Evolutionary conservation across 2,113 vertebrate genomes (phyloP).

Genomic region (Dryoscopus gambensis): DNA sequence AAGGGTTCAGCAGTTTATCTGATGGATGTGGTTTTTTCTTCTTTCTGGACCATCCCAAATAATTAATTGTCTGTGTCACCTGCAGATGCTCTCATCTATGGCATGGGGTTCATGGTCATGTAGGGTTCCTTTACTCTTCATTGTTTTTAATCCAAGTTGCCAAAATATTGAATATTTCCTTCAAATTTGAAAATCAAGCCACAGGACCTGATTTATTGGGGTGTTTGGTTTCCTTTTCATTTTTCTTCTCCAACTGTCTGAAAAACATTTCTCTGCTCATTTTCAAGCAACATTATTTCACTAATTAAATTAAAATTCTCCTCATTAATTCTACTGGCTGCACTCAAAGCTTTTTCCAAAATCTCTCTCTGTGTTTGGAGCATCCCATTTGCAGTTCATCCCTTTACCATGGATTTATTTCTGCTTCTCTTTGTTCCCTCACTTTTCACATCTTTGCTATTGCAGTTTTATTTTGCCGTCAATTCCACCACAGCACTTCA

Average conservation of each 20-base stretch:
- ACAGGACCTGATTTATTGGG: background rate
- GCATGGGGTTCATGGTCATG: background rate
- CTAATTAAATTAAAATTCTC: background rate
- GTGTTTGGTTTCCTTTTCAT: background rate
- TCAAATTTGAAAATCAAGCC: background rate
- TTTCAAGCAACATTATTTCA: background rate
- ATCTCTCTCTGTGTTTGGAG: background rate
- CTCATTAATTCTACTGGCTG: background rate
- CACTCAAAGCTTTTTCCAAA: background rate
- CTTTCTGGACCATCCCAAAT: background rate
- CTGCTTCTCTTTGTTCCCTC: background rate
- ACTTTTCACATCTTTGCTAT: background rate
- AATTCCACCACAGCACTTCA: background rate
- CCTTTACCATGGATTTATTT: background rate
- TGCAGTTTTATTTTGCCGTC: background rate
- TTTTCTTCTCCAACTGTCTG: background rate
- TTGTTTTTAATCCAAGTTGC: background rate
- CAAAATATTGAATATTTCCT: background rate
- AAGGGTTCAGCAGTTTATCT: background rate
- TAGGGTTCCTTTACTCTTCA: background rate
- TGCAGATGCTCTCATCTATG: background rate
- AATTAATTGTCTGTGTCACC: background rate
- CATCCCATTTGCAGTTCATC: background rate
- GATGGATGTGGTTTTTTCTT: background rate
- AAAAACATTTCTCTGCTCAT: background rate